These are phyloP conservation scores for Diprion similis DNA, from an alignment of 1,140 invertebrate genomes.

Conservation along the genomic window DNA sequence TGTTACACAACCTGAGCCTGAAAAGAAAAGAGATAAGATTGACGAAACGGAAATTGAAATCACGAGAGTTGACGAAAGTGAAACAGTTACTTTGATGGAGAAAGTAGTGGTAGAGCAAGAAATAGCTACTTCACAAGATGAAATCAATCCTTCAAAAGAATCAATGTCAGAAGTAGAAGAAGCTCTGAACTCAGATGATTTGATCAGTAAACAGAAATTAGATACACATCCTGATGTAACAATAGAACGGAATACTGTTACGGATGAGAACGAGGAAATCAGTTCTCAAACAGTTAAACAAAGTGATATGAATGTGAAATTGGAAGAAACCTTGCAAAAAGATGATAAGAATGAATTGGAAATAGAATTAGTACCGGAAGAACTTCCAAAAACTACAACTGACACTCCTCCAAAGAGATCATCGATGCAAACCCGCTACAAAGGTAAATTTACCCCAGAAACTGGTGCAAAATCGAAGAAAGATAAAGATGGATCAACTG, in stretches of 20 bases:
- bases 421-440: slow-evolving; percentile 36
- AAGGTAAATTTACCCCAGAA: slow-evolving; percentile 40
- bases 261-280: neutral
- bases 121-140: neutral
- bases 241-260: neutral
- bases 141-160: neutral
- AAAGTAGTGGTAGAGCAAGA: neutral
- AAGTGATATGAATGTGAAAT: neutral
- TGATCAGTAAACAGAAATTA: neutral
- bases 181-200: neutral
- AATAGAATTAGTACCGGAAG: slow-evolving; percentile 15
- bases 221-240: neutral
- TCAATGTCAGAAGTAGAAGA: neutral
- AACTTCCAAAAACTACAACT: neutral
- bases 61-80: slow-evolving; percentile 8
- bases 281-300: neutral
- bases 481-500: slow-evolving; percentile 30
- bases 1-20: slow-evolving; percentile 9
- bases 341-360: slow-evolving; percentile 9
- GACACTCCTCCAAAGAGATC: neutral
- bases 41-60: slow-evolving; percentile 13
- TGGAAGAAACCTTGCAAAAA: neutral
- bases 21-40: slow-evolving; percentile 13
- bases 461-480: slow-evolving; percentile 35
- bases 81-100: neutral